Evolutionary conservation across 2,888 invertebrate species (phyloP).

Genomic region (Philereme transversata): DNA sequence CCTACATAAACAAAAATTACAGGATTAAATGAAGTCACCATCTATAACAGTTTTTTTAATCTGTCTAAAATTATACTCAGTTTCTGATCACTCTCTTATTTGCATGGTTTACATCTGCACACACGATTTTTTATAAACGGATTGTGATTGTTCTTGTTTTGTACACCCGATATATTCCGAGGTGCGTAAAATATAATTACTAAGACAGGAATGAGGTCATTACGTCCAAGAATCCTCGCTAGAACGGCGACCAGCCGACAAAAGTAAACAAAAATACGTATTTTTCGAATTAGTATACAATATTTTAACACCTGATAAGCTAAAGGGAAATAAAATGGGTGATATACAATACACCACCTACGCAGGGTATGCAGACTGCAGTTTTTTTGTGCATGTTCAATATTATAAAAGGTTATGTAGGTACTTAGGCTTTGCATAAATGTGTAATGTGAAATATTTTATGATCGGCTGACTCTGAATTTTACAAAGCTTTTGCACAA

Average conservation of each 20-base stretch:
- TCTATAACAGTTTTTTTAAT: no score
- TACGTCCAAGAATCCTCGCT: constrained; percentile 18
- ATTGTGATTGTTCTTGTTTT: no score
- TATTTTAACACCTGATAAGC: constrained; percentile 31
- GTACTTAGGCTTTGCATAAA: neutral
- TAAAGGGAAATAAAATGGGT: constrained; percentile 25
- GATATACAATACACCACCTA: constrained; percentile 5
- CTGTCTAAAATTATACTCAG: no score
- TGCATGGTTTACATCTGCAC: no score
- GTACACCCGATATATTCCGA: constrained; percentile 41
- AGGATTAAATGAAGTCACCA: no score
- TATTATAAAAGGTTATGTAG: constrained; percentile 3
- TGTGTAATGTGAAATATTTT: neutral
- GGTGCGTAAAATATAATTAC: constrained; percentile 57
- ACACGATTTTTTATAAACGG: no score
- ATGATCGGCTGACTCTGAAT: neutral
- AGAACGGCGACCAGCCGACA: constrained; percentile 21
- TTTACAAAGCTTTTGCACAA: no score
- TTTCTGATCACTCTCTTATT: no score
- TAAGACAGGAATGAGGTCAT: constrained; percentile 52
- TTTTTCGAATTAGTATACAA: constrained; percentile 25
- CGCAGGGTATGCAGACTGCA: neutral
- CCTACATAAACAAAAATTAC: no score
- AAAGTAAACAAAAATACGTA: constrained; percentile 14
- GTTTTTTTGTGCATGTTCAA: neutral